These are phyloP conservation scores for Cryptocephalus primarius DNA, from an alignment of 2,888 invertebrate genomes.

Conservation along the genomic window DNA sequence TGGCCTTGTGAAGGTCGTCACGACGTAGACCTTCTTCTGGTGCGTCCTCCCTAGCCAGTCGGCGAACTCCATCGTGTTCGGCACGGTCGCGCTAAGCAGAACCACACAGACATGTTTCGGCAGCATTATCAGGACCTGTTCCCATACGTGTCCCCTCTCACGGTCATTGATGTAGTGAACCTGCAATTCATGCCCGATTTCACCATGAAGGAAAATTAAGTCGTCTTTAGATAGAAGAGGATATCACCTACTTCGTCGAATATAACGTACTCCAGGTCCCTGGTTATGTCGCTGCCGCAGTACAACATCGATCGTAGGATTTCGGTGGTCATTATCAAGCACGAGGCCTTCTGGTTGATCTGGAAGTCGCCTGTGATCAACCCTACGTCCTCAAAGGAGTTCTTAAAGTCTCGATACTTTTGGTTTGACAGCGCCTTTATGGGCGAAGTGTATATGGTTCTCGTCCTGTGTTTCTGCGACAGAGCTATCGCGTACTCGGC, in stretches of 20 bases:
- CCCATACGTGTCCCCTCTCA: constrained; percentile 95
- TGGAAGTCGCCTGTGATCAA: constrained; percentile 92
- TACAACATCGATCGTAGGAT: constrained; percentile 95
- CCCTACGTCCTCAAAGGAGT: constrained; percentile 85
- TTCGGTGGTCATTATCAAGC: constrained; percentile 99
- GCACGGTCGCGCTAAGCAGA: constrained; percentile 95
- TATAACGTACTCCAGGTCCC: constrained; percentile 96
- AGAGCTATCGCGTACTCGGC: constrained; percentile 98
- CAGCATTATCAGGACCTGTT: constrained; percentile 88
- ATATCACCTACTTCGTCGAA: constrained; percentile 84
- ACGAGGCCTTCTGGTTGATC: constrained; percentile 85
- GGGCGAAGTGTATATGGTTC: constrained; percentile 94
- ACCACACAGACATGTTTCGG: constrained; percentile 93
- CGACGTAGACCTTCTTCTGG: constrained; percentile 82
- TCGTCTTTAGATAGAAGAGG: no score
- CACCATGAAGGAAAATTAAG: no score
- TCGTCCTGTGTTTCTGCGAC: constrained; percentile 83
- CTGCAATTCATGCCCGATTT: constrained; percentile 6
- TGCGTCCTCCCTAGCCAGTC: constrained; percentile 81
- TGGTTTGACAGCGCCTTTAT: constrained; percentile 98
- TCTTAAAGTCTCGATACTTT: constrained; percentile 95
- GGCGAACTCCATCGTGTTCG: constrained; percentile 93
- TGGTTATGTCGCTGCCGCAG: constrained; percentile 84
- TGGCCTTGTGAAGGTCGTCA: constrained; percentile 85
- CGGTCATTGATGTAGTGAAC: constrained; percentile 93